These are phyloP conservation scores for Hetaerina americana DNA, from an alignment of 1,140 invertebrate species.

Conservation along the genomic window DNA sequence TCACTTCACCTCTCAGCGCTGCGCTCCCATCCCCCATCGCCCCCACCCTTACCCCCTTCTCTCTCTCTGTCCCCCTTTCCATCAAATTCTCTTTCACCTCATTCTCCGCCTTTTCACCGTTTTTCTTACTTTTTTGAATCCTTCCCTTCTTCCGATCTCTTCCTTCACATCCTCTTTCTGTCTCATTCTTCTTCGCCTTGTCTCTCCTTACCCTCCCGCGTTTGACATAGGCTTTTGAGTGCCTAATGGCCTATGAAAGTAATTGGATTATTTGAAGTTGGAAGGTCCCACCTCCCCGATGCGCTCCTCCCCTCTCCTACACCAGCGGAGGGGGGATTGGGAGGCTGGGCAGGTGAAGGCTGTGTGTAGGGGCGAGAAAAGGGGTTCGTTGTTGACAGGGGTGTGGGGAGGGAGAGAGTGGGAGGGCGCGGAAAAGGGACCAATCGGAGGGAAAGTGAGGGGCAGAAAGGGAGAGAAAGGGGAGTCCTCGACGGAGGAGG, in stretches of 20 bases:
- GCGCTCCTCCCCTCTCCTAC: too few relatives aligned
- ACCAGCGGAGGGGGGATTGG: too few relatives aligned
- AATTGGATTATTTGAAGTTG: constrained; percentile 9
- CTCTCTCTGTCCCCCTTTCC: too few relatives aligned
- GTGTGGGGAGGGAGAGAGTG: too few relatives aligned
- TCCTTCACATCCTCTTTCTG: too few relatives aligned
- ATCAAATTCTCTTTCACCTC: neutral
- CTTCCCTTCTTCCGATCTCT: neutral
- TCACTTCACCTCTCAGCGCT: too few relatives aligned
- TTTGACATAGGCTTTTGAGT: constrained; percentile 6
- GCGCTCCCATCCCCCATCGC: neutral
- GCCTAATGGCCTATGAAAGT: constrained; percentile 9
- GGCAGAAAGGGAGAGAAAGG: neutral
- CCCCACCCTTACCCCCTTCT: neutral
- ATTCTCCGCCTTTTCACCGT: neutral
- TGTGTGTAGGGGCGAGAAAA: too few relatives aligned
- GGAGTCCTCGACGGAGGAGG: neutral
- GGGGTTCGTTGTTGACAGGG: too few relatives aligned
- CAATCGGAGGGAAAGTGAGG: neutral
- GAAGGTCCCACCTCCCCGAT: neutral
- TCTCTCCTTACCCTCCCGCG: neutral
- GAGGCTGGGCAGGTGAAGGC: too few relatives aligned
- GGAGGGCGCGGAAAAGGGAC: too few relatives aligned
- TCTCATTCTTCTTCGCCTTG: neutral
- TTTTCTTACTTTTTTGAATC: too few relatives aligned